phyloP scores from a whole-genome alignment of 2,113 vertebrate genomes.

The Cariama cristata region DNA sequence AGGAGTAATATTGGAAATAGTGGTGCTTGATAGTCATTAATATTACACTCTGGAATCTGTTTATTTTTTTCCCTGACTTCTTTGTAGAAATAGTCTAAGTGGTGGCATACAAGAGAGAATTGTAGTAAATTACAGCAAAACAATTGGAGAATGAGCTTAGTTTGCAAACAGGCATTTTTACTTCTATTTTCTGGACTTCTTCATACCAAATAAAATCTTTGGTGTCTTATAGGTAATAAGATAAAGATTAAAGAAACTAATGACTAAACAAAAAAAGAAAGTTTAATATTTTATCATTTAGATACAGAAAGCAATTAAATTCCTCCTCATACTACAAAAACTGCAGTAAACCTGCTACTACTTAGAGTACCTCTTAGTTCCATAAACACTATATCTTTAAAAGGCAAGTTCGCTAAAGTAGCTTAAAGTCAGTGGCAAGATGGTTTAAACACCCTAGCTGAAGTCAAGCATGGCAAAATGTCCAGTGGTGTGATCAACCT shows the following conservation, averaged over 20 bases:
- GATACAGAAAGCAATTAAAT: neutral
- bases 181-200: neutral
- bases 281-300: neutral
- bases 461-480: neutral
- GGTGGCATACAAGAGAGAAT: neutral
- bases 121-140: neutral
- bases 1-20: neutral
- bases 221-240: neutral
- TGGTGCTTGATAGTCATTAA: neutral
- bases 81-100: neutral
- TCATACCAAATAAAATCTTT: neutral
- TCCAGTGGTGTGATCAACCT: neutral
- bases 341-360: neutral
- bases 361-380: neutral
- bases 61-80: neutral
- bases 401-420: neutral
- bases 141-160: neutral
- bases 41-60: neutral
- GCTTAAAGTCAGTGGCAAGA: neutral
- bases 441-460: neutral
- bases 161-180: neutral
- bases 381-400: neutral
- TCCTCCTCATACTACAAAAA: neutral
- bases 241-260: neutral
- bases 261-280: neutral